Percentiles rank a stretch among this genome's conserved stretches.
Evolutionary conservation across 2,888 invertebrate species (phyloP).

Genomic region (Belgica antarctica): DNA sequence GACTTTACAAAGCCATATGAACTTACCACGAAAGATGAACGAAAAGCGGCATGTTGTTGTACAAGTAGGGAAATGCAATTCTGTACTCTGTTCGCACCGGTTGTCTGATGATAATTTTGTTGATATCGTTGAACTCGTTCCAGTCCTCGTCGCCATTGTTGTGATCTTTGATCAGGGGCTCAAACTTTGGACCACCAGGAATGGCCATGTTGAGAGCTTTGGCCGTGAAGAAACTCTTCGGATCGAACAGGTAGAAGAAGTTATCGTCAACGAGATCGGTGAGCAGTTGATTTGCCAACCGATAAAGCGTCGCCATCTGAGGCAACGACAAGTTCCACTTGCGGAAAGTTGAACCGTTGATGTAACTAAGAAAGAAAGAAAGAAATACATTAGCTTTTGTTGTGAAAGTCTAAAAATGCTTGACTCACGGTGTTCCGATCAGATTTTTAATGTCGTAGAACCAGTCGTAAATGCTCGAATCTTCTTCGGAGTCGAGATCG

Average conservation of each 20-base stretch:
- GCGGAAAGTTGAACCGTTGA: conserved; percentile 96
- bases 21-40: conserved; percentile 97
- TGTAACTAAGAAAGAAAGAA: conserved; percentile 59
- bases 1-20: neutral
- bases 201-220: conserved; percentile 99
- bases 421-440: conserved; percentile 75
- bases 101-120: conserved; percentile 98
- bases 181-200: conserved; percentile 99
- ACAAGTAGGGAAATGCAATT: conserved; percentile 98
- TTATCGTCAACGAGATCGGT: conserved; percentile 98
- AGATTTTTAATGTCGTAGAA: conserved; percentile 98
- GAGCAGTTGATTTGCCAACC: conserved; percentile 93
- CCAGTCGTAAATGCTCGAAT: conserved; percentile 88
- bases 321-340: conserved; percentile 95
- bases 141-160: conserved; percentile 96
- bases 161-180: conserved; percentile 96
- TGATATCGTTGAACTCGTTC: conserved; percentile 99
- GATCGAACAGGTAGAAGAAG: conserved; percentile 98
- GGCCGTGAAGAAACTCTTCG: conserved; percentile 99
- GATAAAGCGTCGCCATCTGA: conserved; percentile 96
- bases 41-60: conserved; percentile 98
- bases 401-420: neutral
- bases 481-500: conserved; percentile 94
- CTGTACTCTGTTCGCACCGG: conserved; percentile 98
- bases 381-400: conserved; percentile 42